These are phyloP conservation scores for Glyptemys insculpta DNA, from an alignment of 2,797 vertebrate genomes.

Conservation along the genomic window DNA sequence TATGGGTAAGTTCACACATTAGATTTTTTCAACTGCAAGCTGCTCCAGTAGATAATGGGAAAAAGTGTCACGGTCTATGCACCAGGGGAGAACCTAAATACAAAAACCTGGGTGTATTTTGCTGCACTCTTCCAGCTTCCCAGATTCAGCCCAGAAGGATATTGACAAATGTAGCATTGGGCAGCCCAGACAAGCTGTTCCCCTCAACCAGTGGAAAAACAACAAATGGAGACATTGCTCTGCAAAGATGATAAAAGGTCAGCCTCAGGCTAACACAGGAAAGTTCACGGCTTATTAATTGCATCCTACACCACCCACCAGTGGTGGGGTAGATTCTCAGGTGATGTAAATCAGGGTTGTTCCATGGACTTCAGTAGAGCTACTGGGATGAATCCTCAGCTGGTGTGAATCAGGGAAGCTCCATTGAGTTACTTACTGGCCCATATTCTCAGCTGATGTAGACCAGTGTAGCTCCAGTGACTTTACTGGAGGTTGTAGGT, in stretches of 20 bases:
- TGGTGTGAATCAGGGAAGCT: neutral
- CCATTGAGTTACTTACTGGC: neutral
- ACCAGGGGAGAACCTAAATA: neutral
- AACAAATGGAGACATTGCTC: slow-evolving; percentile 38
- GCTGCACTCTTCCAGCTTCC: neutral
- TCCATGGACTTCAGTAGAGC: neutral
- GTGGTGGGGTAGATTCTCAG: neutral
- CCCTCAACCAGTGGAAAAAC: slow-evolving; percentile 32
- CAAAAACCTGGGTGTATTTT: slow-evolving; percentile 36
- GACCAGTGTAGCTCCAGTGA: neutral
- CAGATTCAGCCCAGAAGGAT: slow-evolving; percentile 28
- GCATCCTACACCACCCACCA: neutral
- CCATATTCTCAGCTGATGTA: neutral
- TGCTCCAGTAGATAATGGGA: neutral
- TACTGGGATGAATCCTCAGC: neutral
- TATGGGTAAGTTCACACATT: slow-evolving; percentile 9
- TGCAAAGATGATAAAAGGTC: slow-evolving; percentile 51
- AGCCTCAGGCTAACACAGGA: slow-evolving; percentile 9
- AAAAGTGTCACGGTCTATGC: neutral
- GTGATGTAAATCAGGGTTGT: neutral
- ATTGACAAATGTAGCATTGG: slow-evolving; percentile 35
- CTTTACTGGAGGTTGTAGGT: neutral
- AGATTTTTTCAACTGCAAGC: neutral
- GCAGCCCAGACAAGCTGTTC: neutral
- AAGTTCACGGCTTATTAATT: neutral